These are phyloP conservation scores for Drosophila pruinosa DNA, from an alignment of 1,140 invertebrate genomes.

Conservation along the genomic window DNA sequence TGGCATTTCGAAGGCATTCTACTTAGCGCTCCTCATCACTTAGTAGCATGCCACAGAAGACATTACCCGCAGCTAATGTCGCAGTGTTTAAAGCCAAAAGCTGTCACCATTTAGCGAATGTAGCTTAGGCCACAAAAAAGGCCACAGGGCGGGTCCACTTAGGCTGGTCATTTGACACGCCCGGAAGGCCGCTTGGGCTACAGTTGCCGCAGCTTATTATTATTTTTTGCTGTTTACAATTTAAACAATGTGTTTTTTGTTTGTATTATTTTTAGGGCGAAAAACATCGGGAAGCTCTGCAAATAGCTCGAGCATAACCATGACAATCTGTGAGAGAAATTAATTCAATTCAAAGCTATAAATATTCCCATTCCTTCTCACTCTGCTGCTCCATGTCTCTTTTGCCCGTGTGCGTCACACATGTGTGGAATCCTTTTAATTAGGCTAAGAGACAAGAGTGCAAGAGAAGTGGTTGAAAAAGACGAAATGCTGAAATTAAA, in stretches of 20 bases:
- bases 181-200: constrained; percentile 12
- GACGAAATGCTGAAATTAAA: constrained; percentile 26
- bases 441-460: constrained; percentile 18
- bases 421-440: constrained; percentile 37
- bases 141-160: constrained; percentile 8
- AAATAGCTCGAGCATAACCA: constrained; percentile 19
- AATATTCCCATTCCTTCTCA: not conserved
- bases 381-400: not conserved
- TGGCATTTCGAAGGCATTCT: not conserved
- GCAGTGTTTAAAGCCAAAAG: constrained; percentile 36
- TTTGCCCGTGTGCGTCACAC: not conserved
- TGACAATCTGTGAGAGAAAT: constrained; percentile 17
- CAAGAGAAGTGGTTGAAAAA: not conserved
- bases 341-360: constrained; percentile 15
- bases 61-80: constrained; percentile 21
- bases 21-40: not conserved
- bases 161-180: constrained; percentile 19
- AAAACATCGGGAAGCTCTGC: constrained; percentile 6
- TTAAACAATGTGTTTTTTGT: constrained; percentile 26
- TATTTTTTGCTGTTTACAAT: constrained; percentile 24
- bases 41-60: not conserved
- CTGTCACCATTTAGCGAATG: constrained; percentile 50
- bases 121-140: constrained; percentile 15
- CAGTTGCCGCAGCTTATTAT: constrained; percentile 22
- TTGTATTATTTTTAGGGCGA: not conserved